These are phyloP conservation scores for Benitochromis conjunctus DNA, from an alignment of 2,113 vertebrate species.

Conservation along the genomic window DNA sequence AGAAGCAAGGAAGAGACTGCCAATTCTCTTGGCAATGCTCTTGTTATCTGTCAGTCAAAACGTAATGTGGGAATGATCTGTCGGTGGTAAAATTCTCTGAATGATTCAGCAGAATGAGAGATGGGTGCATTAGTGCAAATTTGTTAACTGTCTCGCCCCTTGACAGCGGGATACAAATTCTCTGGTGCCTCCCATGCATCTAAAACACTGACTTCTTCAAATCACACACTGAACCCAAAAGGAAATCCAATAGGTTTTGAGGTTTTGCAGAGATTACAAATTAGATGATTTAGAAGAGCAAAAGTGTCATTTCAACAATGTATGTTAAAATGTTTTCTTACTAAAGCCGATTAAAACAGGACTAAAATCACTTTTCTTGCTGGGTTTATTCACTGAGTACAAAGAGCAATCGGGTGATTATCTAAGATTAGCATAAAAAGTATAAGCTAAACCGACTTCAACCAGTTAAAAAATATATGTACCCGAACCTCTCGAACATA, in stretches of 20 bases:
- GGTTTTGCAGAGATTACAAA: neutral
- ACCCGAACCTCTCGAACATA: neutral
- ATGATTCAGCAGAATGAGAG: neutral
- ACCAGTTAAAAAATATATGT: neutral
- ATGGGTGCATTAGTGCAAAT: neutral
- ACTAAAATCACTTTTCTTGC: neutral
- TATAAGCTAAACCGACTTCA: neutral
- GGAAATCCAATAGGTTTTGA: neutral
- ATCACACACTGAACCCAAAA: neutral
- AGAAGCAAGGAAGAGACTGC: constrained; percentile 1
- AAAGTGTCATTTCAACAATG: neutral
- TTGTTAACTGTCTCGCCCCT: neutral
- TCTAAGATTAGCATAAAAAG: neutral
- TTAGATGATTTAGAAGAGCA: neutral
- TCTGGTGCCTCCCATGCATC: neutral
- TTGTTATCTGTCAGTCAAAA: neutral
- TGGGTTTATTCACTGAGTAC: neutral
- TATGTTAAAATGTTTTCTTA: neutral
- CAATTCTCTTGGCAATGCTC: constrained; percentile 7
- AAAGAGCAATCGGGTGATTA: neutral
- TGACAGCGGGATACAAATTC: neutral
- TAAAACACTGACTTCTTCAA: neutral
- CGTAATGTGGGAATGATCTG: neutral
- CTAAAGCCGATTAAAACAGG: neutral
- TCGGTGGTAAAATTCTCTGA: neutral